Percentiles rank a stretch among this genome's conserved stretches.
phyloP scores from a whole-genome alignment of 2,888 invertebrate genomes.

The Luffia ferchaultella region DNA sequence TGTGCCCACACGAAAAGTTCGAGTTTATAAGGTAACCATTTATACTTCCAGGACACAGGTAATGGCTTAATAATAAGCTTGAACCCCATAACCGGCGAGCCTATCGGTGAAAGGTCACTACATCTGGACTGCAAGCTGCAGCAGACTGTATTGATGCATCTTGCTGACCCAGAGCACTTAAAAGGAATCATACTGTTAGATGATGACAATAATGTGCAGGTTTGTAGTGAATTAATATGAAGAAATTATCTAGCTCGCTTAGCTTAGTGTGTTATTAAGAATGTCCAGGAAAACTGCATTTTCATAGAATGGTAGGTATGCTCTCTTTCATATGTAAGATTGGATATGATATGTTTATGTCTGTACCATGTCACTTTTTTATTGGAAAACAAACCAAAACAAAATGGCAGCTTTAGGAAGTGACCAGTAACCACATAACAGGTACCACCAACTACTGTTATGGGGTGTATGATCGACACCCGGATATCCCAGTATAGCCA shows the following conservation, averaged over 20 bases:
- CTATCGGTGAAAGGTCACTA: constrained; percentile 57
- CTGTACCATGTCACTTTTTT: neutral
- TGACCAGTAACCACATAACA: too few relatives aligned
- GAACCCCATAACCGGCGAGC: constrained; percentile 89
- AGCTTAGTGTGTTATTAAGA: too few relatives aligned
- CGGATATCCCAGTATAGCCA: too few relatives aligned
- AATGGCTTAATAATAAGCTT: constrained; percentile 80
- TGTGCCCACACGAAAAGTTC: too few relatives aligned
- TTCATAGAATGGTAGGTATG: too few relatives aligned
- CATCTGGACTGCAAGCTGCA: constrained; percentile 72
- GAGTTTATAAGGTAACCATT: too few relatives aligned
- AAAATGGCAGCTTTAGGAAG: too few relatives aligned
- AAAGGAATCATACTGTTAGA: constrained; percentile 82
- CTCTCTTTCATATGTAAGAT: neutral
- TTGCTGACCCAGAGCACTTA: constrained; percentile 75
- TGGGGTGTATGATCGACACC: too few relatives aligned
- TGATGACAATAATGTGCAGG: constrained; percentile 69
- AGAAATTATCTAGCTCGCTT: too few relatives aligned
- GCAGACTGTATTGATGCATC: constrained; percentile 78
- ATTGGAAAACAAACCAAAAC: too few relatives aligned
- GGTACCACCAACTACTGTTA: too few relatives aligned
- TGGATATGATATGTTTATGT: neutral
- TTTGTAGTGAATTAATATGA: constrained; percentile 70
- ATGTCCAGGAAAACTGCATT: too few relatives aligned
- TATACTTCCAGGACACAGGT: constrained; percentile 64